Evolutionary conservation across 2,113 vertebrate genomes (phyloP).

Genomic region (Saimiri boliviensis): DNA sequence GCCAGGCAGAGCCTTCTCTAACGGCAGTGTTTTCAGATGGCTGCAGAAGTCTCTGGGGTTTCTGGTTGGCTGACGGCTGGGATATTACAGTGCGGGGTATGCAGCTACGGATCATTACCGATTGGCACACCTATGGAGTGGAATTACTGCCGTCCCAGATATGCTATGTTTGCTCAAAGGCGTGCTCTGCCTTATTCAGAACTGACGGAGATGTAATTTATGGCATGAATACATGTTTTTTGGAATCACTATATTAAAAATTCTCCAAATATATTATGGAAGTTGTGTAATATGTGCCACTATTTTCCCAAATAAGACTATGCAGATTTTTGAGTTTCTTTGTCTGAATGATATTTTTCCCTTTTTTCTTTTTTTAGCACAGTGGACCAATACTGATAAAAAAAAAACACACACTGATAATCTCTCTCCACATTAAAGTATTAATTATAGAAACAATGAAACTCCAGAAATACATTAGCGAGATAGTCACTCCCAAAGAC

Average conservation of each 20-base stretch:
- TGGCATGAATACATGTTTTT: background rate
- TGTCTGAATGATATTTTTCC: background rate
- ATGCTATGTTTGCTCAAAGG: background rate
- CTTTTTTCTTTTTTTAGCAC: background rate
- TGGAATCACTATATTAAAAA: conserved; percentile 2
- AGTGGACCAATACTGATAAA: background rate
- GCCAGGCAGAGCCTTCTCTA: background rate
- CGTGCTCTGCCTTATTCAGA: background rate
- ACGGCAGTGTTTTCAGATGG: background rate
- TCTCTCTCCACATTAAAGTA: background rate
- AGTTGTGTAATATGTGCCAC: background rate
- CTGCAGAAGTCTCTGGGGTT: background rate
- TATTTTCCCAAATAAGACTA: background rate
- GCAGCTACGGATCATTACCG: background rate
- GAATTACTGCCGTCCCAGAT: conserved; percentile 4
- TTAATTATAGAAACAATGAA: background rate
- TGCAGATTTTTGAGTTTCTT: background rate
- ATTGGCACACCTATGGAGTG: background rate
- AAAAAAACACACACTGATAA: background rate
- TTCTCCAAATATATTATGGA: conserved; percentile 12
- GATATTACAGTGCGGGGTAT: rapidly evolving
- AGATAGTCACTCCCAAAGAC: background rate
- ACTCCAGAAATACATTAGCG: background rate
- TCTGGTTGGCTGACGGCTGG: background rate
- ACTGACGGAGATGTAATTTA: background rate